Percentiles rank a stretch among this genome's conserved stretches.
Conservation (phyloP, 23 tunicate genomes). For the Ciona savignyi region DNA sequence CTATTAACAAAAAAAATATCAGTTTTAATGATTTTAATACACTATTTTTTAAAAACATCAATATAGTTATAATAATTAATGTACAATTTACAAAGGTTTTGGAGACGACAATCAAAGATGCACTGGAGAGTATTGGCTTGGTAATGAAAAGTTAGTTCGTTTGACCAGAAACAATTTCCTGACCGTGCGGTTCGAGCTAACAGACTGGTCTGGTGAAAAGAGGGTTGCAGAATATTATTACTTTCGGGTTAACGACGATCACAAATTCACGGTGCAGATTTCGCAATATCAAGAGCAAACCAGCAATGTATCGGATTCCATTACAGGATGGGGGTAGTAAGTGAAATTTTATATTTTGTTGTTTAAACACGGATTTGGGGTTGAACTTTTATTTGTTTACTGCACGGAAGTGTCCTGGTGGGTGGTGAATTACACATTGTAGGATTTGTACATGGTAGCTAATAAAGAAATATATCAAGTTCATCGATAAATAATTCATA, state of each 20-base stretch:
- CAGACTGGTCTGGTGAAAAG: constrained; percentile 27
- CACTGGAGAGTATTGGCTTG: constrained; percentile 36
- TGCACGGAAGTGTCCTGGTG: too few relatives aligned
- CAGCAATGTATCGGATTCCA: constrained; percentile 41
- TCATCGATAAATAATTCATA: too few relatives aligned
- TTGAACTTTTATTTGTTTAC: too few relatives aligned
- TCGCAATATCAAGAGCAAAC: constrained; percentile 10
- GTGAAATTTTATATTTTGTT: too few relatives aligned
- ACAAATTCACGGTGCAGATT: constrained; percentile 24
- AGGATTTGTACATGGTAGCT: too few relatives aligned
- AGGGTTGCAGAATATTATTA: constrained; percentile 33
- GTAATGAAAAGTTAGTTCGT: constrained; percentile 23
- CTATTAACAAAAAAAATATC: too few relatives aligned
- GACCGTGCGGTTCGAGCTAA: constrained; percentile 19
- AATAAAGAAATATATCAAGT: too few relatives aligned
- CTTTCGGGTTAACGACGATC: constrained; percentile 36
- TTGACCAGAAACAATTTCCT: constrained; percentile 18
- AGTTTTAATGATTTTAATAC: too few relatives aligned
- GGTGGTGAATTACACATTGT: too few relatives aligned
- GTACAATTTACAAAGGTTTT: constrained; percentile 2
- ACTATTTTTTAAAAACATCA: not conserved
- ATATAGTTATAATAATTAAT: not conserved
- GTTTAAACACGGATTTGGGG: too few relatives aligned
- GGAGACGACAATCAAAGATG: constrained; percentile 14
- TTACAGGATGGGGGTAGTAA: constrained; percentile 15